These are phyloP conservation scores for Phengaris alcon DNA, from an alignment of 2,888 invertebrate genomes.

Conservation along the genomic window DNA sequence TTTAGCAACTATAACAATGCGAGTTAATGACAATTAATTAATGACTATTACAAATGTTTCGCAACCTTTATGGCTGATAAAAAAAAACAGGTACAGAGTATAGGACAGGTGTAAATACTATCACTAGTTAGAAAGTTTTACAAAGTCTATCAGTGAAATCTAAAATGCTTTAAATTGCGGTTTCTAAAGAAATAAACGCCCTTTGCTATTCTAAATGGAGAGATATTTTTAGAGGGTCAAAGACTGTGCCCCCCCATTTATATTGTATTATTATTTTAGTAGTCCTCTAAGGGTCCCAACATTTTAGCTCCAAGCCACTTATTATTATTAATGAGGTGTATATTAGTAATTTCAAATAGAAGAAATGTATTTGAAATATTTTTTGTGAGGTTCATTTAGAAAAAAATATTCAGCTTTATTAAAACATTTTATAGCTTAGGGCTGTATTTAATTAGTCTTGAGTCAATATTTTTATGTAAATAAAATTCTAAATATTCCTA, in stretches of 20 bases:
- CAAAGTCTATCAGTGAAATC: neutral
- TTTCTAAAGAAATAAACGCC: neutral
- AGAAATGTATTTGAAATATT: neutral
- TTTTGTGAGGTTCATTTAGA: neutral
- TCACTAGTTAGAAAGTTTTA: too few species aligned
- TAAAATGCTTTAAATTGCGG: neutral
- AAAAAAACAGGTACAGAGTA: too few species aligned
- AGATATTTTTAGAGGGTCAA: neutral
- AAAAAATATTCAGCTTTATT: neutral
- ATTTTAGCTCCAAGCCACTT: neutral
- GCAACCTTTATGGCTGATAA: too few species aligned
- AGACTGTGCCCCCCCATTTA: neutral
- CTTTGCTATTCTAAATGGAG: neutral
- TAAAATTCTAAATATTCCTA: neutral
- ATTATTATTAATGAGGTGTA: neutral
- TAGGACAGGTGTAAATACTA: too few species aligned
- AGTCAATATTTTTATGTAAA: neutral
- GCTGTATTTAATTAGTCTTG: neutral
- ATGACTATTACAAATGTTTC: too few species aligned
- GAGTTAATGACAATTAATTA: too few species aligned
- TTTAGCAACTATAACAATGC: too few species aligned
- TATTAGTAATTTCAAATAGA: neutral
- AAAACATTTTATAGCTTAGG: neutral
- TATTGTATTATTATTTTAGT: neutral
- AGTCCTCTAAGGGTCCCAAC: neutral